Evolutionary conservation across 2,888 invertebrate species (phyloP), one percentile per base, ranked within the genome.

Genomic region (Trachelus troglodyta): DNA sequence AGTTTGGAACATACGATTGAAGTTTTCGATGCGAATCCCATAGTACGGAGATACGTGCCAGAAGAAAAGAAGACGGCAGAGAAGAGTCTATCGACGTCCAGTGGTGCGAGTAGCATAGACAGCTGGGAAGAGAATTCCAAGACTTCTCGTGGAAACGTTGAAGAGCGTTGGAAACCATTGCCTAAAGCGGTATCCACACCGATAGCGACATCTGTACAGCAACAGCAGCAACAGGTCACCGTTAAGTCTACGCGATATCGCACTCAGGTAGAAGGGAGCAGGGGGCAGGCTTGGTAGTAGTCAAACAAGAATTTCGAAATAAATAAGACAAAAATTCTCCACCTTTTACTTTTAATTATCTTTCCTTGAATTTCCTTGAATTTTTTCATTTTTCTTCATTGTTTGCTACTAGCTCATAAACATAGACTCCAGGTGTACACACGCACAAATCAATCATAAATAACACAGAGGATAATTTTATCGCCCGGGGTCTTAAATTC

Each of bases 41-140:
- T 88, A 35, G 85, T 85, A 31, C 81, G 80, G 23, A 81, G 86
- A 31, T 84, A 85, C 78, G 79, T 73, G 40, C 79, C 83, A 33
- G 77, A 83, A 75, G 82, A 85, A 30, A 81, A 84, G 69, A 82
- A 81, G 15, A 82, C 83, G 82, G 78, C 40, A 74, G 82, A 76
- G 78, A 82, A 79, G 82, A 81, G 80, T 37, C 77, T 83, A 15
- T 84, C 85, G 68, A 86, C 83, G 3, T 88, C 88, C 33, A 87
- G 86, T 79, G 85, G 85, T 0, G 85, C 85, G n/a, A 88, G 85
- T 78, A 87, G 86, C 75, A 88, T 87, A 82, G 86, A 89, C 73
- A 88, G 87, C 75, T 89, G 88, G 87, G 86, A 85, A 75, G 83
- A 85, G 23, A 81, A 73, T 34, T 77, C 78, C 15, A 84, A 84